Percentiles rank a stretch among this genome's conserved stretches.
phyloP scores from a whole-genome alignment of 2,113 vertebrate genomes.

The Psittacus erithacus region DNA sequence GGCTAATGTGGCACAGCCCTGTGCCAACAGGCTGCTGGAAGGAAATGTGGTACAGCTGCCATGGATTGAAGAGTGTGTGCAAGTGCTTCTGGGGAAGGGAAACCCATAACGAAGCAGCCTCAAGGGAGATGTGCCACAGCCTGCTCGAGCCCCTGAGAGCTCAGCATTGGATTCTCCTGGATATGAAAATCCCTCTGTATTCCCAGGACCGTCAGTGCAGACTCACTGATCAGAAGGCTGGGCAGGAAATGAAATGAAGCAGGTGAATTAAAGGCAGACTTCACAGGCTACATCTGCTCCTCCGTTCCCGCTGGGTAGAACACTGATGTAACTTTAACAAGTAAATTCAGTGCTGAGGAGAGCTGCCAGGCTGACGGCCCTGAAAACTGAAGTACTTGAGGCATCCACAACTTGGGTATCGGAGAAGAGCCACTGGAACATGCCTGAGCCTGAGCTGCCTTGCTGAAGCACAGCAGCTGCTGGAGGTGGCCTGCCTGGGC shows the following conservation, averaged over 20 bases:
- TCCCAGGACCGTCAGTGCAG: not conserved
- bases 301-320: conserved; percentile 3
- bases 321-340: conserved; percentile 16
- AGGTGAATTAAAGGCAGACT: conserved; percentile 53
- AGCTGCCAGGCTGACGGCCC: conserved; percentile 10
- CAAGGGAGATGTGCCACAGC: not conserved
- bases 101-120: not conserved
- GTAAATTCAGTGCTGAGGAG: not conserved
- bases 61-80: not conserved
- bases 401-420: not conserved
- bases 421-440: not conserved
- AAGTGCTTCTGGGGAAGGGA: not conserved
- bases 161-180: not conserved
- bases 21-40: not conserved
- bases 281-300: conserved; percentile 37
- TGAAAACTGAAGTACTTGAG: not conserved
- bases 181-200: not conserved
- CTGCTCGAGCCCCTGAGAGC: not conserved
- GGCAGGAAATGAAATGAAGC: conserved; percentile 47
- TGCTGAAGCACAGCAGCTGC: not conserved
- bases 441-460: not conserved
- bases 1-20: not conserved
- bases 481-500: not conserved
- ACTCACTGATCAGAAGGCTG: conserved; percentile 34
- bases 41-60: not conserved